These are phyloP conservation scores for Steinernema hermaphroditum DNA, from an alignment of 2,888 invertebrate species.

Conservation along the genomic window DNA sequence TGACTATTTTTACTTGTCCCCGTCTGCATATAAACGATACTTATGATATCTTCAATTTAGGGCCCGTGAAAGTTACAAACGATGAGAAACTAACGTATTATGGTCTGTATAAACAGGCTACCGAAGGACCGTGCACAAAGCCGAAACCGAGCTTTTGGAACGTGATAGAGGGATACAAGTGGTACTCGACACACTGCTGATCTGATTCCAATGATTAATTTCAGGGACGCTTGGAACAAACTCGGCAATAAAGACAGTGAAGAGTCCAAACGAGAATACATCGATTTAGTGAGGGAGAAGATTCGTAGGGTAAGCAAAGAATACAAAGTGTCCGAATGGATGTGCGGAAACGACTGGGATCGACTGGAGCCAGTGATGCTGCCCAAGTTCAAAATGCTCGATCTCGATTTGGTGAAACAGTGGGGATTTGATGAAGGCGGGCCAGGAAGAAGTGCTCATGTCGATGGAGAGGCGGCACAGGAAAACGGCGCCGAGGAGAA, in stretches of 20 bases:
- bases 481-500: neutral
- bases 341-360: neutral
- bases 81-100: neutral
- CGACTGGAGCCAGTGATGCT: neutral
- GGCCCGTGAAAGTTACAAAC: neutral
- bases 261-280: neutral
- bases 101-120: slow-evolving; percentile 1
- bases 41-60: neutral
- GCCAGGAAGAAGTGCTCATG: neutral
- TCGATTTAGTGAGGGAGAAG: neutral
- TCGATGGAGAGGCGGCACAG: neutral
- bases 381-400: neutral
- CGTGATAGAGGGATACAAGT: slow-evolving; percentile 12
- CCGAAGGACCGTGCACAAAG: slow-evolving; percentile 3
- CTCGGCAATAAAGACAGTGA: neutral
- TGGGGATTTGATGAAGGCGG: slow-evolving; percentile 11
- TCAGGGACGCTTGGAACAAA: slow-evolving; percentile 14
- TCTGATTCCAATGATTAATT: neutral
- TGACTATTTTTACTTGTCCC: no score
- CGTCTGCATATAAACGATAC: no score
- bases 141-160: slow-evolving; percentile 7
- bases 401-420: slow-evolving; percentile 2
- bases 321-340: neutral
- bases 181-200: neutral
- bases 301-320: neutral